Percentiles rank a stretch among this genome's conserved stretches.
Evolutionary conservation across 2,113 vertebrate species (phyloP).

Genomic region (Pholis gunnellus): DNA sequence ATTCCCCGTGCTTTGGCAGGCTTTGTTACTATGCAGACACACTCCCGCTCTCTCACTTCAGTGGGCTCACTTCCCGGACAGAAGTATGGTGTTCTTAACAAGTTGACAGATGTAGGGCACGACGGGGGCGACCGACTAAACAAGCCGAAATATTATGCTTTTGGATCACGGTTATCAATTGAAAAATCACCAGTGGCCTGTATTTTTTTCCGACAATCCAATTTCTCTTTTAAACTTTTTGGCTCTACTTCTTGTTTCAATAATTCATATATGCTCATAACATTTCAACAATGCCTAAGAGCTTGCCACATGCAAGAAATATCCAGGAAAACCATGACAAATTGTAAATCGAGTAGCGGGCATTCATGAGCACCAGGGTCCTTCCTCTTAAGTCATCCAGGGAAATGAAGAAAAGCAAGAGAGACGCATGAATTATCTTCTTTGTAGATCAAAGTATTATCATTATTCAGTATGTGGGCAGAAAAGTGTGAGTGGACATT

Average conservation of each 20-base stretch:
- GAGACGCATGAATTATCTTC: conserved; percentile 45
- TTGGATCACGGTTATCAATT: conserved; percentile 7
- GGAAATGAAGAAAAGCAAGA: conserved; percentile 18
- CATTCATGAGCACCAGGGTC: not conserved
- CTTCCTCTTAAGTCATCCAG: not conserved
- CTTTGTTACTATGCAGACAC: conserved; percentile 74
- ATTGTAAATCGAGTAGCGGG: not conserved
- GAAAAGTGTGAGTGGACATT: conserved; percentile 9
- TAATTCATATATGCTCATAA: not conserved
- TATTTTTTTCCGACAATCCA: conserved; percentile 9
- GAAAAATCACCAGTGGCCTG: conserved; percentile 6
- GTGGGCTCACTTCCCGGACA: conserved; percentile 37
- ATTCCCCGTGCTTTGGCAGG: conserved; percentile 45
- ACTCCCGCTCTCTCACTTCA: conserved; percentile 52
- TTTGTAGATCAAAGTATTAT: conserved; percentile 34
- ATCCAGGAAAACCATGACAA: not conserved
- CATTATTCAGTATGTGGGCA: conserved; percentile 44
- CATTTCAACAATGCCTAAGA: not conserved
- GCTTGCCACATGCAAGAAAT: not conserved
- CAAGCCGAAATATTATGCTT: conserved; percentile 25
- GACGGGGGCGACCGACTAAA: conserved; percentile 40
- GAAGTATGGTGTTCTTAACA: conserved; percentile 46
- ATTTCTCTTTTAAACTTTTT: not conserved
- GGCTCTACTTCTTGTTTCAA: conserved; percentile 7
- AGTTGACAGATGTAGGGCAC: conserved; percentile 73